A percentile compares a stretch with the other conserved stretches of the same genome.
Conservation (phyloP, 2,113 vertebrate genomes). For the Tamias sibiricus region DNA sequence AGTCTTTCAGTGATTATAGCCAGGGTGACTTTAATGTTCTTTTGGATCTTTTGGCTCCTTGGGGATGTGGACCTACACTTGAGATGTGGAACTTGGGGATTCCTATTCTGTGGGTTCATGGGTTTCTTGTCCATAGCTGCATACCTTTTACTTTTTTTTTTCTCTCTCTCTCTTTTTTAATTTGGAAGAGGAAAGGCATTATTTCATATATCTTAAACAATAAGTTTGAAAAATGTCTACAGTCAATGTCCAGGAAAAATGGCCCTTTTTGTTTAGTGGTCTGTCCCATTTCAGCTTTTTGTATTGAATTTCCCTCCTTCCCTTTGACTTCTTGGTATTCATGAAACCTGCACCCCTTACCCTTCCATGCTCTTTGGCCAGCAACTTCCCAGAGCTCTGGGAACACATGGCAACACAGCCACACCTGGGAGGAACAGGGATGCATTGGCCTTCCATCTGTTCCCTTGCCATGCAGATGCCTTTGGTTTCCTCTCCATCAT, state of each 20-base stretch:
- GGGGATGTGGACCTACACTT: neutral
- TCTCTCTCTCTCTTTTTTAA: too few relatives aligned
- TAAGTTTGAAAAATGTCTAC: neutral
- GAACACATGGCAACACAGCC: too few relatives aligned
- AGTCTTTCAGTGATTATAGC: neutral
- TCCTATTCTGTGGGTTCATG: neutral
- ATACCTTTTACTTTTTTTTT: too few relatives aligned
- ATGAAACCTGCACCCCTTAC: neutral
- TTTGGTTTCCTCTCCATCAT: neutral
- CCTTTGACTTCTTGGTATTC: neutral
- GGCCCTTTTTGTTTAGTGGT: neutral
- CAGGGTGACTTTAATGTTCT: too few relatives aligned
- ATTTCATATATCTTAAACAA: neutral
- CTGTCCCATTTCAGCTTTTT: neutral
- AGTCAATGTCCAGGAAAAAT: neutral
- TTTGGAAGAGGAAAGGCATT: neutral
- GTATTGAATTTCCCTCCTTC: neutral
- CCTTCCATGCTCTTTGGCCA: neutral
- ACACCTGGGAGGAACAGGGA: neutral
- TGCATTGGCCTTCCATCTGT: neutral
- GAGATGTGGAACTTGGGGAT: neutral
- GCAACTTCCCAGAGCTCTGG: neutral
- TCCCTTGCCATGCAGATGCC: neutral
- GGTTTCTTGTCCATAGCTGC: neutral
- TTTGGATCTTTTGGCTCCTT: neutral